These are phyloP conservation scores for Auanema sp. DNA, from an alignment of 2,888 invertebrate species.

Conservation along the genomic window DNA sequence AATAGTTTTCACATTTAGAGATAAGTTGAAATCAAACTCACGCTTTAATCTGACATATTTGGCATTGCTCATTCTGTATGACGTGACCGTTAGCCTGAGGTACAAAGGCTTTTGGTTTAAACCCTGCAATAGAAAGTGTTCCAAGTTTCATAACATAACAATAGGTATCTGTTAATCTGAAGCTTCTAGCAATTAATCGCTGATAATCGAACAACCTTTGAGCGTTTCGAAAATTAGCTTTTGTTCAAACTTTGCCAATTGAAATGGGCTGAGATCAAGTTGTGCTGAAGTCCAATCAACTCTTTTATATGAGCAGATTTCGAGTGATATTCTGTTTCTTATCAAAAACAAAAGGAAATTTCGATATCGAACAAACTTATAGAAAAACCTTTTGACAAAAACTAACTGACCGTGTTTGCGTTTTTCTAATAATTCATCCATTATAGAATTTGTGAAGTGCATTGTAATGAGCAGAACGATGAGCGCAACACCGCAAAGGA, in stretches of 20 bases:
- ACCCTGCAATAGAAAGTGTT: not conserved
- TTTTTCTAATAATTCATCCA: conserved; percentile 15
- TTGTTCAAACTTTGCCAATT: too few species aligned
- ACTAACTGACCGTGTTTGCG: conserved; percentile 8
- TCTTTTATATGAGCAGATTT: too few species aligned
- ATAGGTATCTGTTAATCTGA: too few species aligned
- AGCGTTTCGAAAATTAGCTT: too few species aligned
- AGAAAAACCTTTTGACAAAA: not conserved
- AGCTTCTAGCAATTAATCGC: too few species aligned
- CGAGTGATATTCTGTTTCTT: too few species aligned
- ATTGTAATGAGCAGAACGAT: conserved; percentile 8
- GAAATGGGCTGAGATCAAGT: too few species aligned
- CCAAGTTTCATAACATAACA: not conserved
- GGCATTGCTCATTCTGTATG: conserved; percentile 12
- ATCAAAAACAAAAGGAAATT: too few species aligned
- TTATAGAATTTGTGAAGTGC: conserved; percentile 9
- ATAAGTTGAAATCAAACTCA: not conserved
- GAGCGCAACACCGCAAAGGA: not conserved
- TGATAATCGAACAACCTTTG: too few species aligned
- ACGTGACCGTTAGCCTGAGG: conserved; percentile 6
- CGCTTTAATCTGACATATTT: conserved; percentile 16
- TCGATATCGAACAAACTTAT: too few species aligned
- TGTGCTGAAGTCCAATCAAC: too few species aligned
- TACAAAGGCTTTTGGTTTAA: conserved; percentile 5
- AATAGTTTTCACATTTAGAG: too few species aligned